Evolutionary conservation across 64 coral and sea anemone genomes (phyloP), one percentile per base, ranked within the genome.

Genomic region (Pocillopora verrucosa): DNA sequence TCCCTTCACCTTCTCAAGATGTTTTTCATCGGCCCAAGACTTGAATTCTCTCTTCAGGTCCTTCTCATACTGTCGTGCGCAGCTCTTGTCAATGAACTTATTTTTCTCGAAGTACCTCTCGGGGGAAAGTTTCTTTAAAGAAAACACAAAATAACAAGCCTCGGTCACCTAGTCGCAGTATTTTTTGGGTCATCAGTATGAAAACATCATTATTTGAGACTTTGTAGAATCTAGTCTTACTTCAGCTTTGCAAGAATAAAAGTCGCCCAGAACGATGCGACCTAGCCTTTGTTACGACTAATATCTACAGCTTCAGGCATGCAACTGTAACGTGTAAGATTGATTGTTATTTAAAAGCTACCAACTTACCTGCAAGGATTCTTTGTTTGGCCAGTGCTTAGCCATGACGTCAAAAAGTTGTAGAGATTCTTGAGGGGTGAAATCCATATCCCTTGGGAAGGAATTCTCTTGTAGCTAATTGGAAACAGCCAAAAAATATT

Each of bases 391-490:
- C 67, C 81, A 92, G 13, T 70, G 51, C 14, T 80, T 2, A 51
- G 58, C 38, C 72, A 92, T 86, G 12, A 65, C 74, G 82, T 92
- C 90, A 87, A 72, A 87, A 9, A 92, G 58, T 16, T 83, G 34
- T 0, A 92, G 62, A 65, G 82, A 57, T 80, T 92, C 90, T 73
- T 75, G 79, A 6, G 90, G 90, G 11, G 90, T 77, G 34, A 92
- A 82, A 74, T 59, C 65, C 59, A 92, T 65, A 78, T 92, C 80
- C 2, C 72, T 51, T 2, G 90, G 90, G 61, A 92, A 92, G 58
- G 35, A 63, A 72, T 76, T 87, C 34, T 77, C 75, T 14, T 5
- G 74, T 0, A 86, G 83, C 72, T 87, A 35, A 41, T 79, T 36
- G 0, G 14, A 36, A 61, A 88, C 13, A 56, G 7, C n/a, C 22